These are phyloP conservation scores for Megalopta genalis DNA, from an alignment of 1,140 invertebrate species.

Conservation along the genomic window DNA sequence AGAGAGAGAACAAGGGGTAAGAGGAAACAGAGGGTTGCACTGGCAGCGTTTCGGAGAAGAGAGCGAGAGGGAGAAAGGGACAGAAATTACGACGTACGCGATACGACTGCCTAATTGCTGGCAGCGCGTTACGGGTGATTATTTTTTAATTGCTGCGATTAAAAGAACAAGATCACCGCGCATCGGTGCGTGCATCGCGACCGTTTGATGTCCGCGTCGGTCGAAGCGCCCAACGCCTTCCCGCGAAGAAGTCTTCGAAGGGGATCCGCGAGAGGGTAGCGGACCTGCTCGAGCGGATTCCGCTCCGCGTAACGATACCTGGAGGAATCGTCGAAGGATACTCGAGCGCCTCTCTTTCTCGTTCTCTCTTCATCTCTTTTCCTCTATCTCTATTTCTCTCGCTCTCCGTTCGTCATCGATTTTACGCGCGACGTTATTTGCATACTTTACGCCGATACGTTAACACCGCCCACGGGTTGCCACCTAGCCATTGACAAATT, in stretches of 20 bases:
- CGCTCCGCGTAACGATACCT: conserved; percentile 1
- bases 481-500: conserved; percentile 53
- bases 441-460: conserved; percentile 55
- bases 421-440: conserved; percentile 59
- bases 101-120: conserved; percentile 69
- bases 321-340: background rate
- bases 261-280: background rate
- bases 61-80: background rate
- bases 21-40: background rate
- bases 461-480: conserved; percentile 44
- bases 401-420: conserved; percentile 44
- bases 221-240: conserved; percentile 15
- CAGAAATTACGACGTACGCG: conserved; percentile 59
- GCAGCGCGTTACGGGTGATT: conserved; percentile 68
- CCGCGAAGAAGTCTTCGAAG: conserved; percentile 8
- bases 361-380: background rate
- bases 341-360: background rate
- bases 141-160: conserved; percentile 75
- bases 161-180: conserved; percentile 64
- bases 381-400: too few relatives aligned
- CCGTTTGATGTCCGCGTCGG: conserved; percentile 50
- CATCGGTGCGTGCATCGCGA: conserved; percentile 43
- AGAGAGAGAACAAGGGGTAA: too few relatives aligned
- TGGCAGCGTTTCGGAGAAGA: too few relatives aligned
- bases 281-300: background rate